Base-by-base conservation (phyloP, 2,888 invertebrate species). In the Tachina grossa region DNA sequence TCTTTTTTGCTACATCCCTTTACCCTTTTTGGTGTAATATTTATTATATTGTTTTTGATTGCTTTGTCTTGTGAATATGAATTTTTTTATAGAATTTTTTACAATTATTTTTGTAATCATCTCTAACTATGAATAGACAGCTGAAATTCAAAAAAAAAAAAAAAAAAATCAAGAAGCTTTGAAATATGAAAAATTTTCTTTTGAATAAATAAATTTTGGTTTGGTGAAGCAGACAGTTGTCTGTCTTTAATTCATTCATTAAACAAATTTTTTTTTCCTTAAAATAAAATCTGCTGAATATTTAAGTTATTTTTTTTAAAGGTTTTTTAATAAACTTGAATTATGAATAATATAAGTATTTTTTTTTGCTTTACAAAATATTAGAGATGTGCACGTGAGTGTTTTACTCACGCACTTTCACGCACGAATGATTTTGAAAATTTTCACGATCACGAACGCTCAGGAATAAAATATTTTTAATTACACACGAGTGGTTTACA, bases 21-120 rank as follows among this genome's bases (percentile, higher is more conserved):
- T 55, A 51, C 13, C 49, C 6, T 22, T 22, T 71, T 71, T 65
- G 61, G 47, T 51, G 39, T 49, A 55, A 63, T 22, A 74, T 75
- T 81, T 75, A 75, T 75, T 75, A 41, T 61, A 22, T 81, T 75
- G 75, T 76, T 66, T 79, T 83, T 85, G 83, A 79, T 83, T 83
- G 83, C 83, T 61, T 77, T 85, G 84, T 85, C 78, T 78, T 78
- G 82, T 71, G 79, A 79, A 82, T 71, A 75, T 75, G 85, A 71
- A 43, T 51, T 51, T 85, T 78, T 61, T 22, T 11, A 22, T 2
- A 53, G 10, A 16, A 16, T 53, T 53, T 53, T 1, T 47, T 53
- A 19, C 6, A 4, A 0, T 31, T 16, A n/a, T 59, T 49, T 57
- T 53, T 63, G 43, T 31, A 11, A 6, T 19, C 45, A 41, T 13